Evolutionary conservation across 2,888 invertebrate species (phyloP).

Genomic region (Chalcis sispes): DNA sequence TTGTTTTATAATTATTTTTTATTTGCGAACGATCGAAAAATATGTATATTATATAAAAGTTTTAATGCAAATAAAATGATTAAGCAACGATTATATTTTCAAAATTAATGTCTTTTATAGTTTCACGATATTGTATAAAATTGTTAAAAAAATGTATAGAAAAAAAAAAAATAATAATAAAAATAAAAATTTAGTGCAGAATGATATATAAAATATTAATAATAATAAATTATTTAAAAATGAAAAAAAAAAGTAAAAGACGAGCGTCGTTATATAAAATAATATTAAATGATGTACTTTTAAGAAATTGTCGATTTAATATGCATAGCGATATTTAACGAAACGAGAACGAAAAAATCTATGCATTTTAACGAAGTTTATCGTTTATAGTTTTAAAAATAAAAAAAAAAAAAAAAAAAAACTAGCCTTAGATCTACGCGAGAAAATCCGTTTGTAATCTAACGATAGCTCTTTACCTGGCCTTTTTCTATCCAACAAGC

Average conservation of each 20-base stretch:
- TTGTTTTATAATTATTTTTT: background rate
- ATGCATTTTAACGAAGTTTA: background rate
- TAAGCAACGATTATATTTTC: background rate
- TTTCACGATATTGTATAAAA: constrained; percentile 35
- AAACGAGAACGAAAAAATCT: background rate
- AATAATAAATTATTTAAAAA: no score
- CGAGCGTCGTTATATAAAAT: constrained; percentile 4
- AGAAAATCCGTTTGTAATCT: constrained; percentile 29
- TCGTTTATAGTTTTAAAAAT: background rate
- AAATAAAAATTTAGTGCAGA: background rate
- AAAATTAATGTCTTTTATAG: background rate
- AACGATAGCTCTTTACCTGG: constrained; percentile 30
- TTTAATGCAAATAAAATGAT: background rate
- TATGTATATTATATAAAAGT: background rate
- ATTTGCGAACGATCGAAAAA: background rate
- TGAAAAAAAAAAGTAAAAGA: constrained; percentile 4
- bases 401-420: no score
- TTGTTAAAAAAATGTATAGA: constrained; percentile 43
- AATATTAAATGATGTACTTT: background rate
- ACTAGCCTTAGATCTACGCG: constrained; percentile 13
- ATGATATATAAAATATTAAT: no score
- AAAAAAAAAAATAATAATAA: background rate
- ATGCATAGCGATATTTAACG: background rate
- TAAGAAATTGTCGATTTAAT: constrained; percentile 26
- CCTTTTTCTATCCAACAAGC: constrained; percentile 44